Percentiles rank a stretch among this genome's conserved stretches.
Evolutionary conservation across 2,888 invertebrate species (phyloP).

Genomic region (Ephialtes manifestator): DNA sequence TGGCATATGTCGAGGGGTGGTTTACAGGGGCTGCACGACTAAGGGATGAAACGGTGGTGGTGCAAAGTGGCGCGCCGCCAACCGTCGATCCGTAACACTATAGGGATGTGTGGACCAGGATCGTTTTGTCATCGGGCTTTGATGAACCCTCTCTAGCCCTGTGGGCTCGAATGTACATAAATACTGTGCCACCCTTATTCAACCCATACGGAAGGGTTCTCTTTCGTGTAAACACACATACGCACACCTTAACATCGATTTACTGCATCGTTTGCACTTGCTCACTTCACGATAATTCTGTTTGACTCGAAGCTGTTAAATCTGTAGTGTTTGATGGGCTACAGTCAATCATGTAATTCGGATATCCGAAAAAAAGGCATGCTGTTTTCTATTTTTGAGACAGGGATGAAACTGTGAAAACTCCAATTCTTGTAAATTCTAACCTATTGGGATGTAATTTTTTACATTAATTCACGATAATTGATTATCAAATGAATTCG

Average conservation of each 20-base stretch:
- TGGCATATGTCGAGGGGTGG: slow-evolving; percentile 63
- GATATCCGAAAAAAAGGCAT: not conserved
- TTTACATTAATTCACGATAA: too few species aligned
- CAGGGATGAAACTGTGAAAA: too few species aligned
- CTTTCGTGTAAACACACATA: slow-evolving; percentile 17
- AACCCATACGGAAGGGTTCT: slow-evolving; percentile 16
- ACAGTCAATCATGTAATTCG: not conserved
- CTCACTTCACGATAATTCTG: slow-evolving; percentile 63
- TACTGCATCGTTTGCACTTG: slow-evolving; percentile 66
- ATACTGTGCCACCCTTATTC: slow-evolving; percentile 26
- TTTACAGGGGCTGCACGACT: slow-evolving; percentile 45
- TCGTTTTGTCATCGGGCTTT: slow-evolving; percentile 83
- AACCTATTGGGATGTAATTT: too few species aligned
- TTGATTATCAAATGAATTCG: too few species aligned
- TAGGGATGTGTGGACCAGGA: slow-evolving; percentile 48
- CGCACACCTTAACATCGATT: slow-evolving; percentile 42
- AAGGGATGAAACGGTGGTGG: slow-evolving; percentile 27
- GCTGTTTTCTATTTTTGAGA: too few species aligned
- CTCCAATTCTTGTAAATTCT: too few species aligned
- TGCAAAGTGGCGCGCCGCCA: slow-evolving; percentile 64
- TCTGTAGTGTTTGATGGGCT: slow-evolving; percentile 32
- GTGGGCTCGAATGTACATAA: slow-evolving; percentile 39
- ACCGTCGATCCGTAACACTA: slow-evolving; percentile 39
- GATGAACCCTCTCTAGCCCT: slow-evolving; percentile 75
- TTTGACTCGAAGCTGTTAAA: slow-evolving; percentile 54